Evolutionary conservation across 2,888 invertebrate genomes (phyloP).

Genomic region (Nasonovia ribisnigri): DNA sequence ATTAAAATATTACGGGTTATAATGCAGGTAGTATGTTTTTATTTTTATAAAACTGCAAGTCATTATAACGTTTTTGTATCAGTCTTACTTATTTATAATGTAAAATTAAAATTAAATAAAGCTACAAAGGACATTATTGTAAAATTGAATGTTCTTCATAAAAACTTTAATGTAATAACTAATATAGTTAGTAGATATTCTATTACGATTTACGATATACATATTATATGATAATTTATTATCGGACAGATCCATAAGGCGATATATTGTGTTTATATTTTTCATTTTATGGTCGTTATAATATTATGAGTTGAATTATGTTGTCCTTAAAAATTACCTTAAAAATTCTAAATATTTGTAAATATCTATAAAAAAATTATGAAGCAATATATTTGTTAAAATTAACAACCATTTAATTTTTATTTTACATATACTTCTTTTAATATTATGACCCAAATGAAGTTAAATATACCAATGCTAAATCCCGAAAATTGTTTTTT

Average conservation of each 20-base stretch:
- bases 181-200: background rate
- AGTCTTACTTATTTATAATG: background rate
- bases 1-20: background rate
- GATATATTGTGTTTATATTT: background rate
- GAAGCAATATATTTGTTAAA: background rate
- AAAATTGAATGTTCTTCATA: background rate
- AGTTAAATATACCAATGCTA: background rate
- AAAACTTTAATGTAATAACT: background rate
- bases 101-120: background rate
- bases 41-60: background rate
- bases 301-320: background rate
- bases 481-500: background rate
- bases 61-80: background rate
- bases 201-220: background rate
- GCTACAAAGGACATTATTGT: background rate
- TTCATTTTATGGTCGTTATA: background rate
- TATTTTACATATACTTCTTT: too few species aligned
- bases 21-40: constrained; percentile 19
- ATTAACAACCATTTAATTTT: too few species aligned
- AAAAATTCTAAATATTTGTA: too few species aligned
- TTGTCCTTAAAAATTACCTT: background rate
- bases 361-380: background rate
- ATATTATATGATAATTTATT: background rate
- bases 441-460: background rate
- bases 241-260: background rate